Percentiles rank a stretch among this genome's conserved stretches.
Evolutionary conservation across 2,113 vertebrate genomes (phyloP).

Genomic region (Otis tarda): DNA sequence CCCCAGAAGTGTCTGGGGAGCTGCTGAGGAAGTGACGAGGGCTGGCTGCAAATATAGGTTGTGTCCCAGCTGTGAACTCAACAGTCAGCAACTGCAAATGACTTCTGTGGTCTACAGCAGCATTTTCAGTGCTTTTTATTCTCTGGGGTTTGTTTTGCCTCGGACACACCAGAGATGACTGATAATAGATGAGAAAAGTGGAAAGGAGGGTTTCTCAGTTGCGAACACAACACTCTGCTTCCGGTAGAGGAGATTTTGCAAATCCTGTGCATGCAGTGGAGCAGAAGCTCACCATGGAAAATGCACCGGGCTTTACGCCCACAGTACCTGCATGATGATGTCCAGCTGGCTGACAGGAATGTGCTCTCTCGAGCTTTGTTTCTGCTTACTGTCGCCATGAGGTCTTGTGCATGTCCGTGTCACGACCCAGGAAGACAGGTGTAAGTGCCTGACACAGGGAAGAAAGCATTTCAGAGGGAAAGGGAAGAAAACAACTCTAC

Average conservation of each 20-base stretch:
- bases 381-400: neutral
- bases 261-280: neutral
- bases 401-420: neutral
- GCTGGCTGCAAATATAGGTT: neutral
- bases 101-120: neutral
- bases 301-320: neutral
- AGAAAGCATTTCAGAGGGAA: neutral
- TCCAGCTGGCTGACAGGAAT: neutral
- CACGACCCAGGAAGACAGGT: neutral
- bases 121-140: neutral
- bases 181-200: neutral
- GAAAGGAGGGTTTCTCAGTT: neutral
- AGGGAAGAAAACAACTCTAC: neutral
- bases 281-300: neutral
- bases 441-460: neutral
- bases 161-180: neutral
- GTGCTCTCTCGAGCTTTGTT: neutral
- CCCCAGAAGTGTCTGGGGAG: neutral
- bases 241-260: neutral
- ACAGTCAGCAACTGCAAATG: neutral
- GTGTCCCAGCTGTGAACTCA: conserved; percentile 15
- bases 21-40: conserved; percentile 7
- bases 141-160: conserved; percentile 16
- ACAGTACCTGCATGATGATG: neutral
- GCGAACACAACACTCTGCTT: neutral